These are phyloP conservation scores for Atta cephalotes DNA, from an alignment of 1,140 invertebrate genomes.

Conservation along the genomic window DNA sequence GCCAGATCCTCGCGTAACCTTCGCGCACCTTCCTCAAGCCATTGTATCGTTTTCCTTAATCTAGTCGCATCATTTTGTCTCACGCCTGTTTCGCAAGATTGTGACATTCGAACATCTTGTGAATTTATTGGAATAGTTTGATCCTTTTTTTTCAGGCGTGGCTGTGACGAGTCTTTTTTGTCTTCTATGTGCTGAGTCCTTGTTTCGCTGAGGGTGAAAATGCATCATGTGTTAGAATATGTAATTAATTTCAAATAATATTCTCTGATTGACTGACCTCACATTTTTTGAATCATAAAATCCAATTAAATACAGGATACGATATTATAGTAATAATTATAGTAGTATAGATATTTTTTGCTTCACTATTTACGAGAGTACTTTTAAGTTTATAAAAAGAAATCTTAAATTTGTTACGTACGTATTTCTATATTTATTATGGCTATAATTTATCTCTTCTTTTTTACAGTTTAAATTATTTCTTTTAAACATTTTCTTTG, in stretches of 20 bases:
- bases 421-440: too few relatives aligned
- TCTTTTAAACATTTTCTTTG: neutral
- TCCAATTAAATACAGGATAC: neutral
- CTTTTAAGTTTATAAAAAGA: neutral
- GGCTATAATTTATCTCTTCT: too few relatives aligned
- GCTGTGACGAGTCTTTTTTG: neutral
- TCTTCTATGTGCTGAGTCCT: neutral
- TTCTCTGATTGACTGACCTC: neutral
- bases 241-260: neutral
- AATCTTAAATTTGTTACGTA: too few relatives aligned
- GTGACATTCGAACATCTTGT: constrained; percentile 13
- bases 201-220: neutral
- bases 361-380: neutral
- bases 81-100: neutral
- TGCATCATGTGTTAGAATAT: neutral
- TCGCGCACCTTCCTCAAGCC: constrained; percentile 80
- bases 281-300: constrained; percentile 8
- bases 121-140: neutral
- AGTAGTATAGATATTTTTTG: neutral
- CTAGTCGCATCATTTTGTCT: constrained; percentile 69
- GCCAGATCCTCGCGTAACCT: constrained; percentile 80
- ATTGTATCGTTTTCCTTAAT: constrained; percentile 81
- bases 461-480: neutral
- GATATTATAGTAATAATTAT: neutral
- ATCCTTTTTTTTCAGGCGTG: constrained; percentile 20